phyloP scores from a whole-genome alignment of 2,888 invertebrate species.

The Augochlorella aurata region DNA sequence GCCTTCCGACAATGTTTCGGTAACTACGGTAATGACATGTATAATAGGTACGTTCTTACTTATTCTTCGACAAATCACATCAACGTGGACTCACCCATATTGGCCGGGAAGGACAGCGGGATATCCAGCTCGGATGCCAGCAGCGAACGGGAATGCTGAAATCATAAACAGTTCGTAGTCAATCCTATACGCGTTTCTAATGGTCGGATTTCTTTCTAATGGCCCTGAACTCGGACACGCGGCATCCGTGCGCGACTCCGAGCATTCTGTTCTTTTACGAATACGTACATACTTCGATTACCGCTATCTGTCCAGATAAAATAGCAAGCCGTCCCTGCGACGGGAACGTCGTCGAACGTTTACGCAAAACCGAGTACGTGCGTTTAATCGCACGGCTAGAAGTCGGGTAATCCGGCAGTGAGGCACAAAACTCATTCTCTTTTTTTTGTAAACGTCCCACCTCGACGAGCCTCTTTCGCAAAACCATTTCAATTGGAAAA shows the following conservation, averaged over 20 bases:
- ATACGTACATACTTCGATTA: neutral
- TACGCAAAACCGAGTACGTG: too few relatives aligned
- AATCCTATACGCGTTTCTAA: constrained; percentile 61
- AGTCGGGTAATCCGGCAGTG: too few relatives aligned
- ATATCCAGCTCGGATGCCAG: constrained; percentile 90
- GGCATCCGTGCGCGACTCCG: constrained; percentile 25
- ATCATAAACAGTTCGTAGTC: constrained; percentile 67
- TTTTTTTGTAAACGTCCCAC: neutral
- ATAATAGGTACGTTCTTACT: constrained; percentile 44
- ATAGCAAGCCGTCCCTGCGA: neutral
- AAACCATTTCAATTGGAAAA: neutral
- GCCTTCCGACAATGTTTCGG: constrained; percentile 39
- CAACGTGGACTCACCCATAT: constrained; percentile 89
- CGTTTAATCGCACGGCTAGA: too few relatives aligned
- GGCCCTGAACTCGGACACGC: constrained; percentile 47
- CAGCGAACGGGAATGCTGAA: constrained; percentile 88
- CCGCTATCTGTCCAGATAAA: neutral
- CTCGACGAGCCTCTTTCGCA: neutral
- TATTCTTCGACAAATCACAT: constrained; percentile 63
- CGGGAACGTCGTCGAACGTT: neutral
- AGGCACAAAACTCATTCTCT: too few relatives aligned
- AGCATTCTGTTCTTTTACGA: constrained; percentile 25
- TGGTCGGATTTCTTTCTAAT: constrained; percentile 19
- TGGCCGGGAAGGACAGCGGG: constrained; percentile 90
- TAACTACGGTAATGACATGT: constrained; percentile 59